Base-by-base conservation (phyloP, 64 coral and sea anemone species). In the Montipora capricornis region DNA sequence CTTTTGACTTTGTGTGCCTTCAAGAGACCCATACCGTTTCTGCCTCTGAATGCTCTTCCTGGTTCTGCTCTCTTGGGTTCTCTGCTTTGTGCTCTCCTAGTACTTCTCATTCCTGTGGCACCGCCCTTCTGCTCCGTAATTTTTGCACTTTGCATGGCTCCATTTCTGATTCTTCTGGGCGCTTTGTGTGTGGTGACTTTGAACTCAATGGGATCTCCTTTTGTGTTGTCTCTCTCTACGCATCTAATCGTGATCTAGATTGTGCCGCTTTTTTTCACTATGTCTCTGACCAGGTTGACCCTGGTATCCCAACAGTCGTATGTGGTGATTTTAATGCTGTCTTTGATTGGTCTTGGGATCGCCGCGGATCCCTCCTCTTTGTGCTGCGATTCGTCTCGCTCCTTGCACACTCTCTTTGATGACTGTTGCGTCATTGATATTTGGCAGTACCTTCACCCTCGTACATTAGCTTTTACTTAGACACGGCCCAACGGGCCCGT, bases 1-100 rank as follows among this genome's bases (percentile, higher is more conserved):
- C 16, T 5, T 12, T 47, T 20, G 82, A 91, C 20, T 73, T 92
- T 20, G 19, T 89, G 0, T 92, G 82, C 47, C 15, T 95, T 6
- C 94, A 95, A 49, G 90, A 95, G 24, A 89, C 90, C 6, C 94
- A 95, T 49, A 51, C 45, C 14, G 0, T 64, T 1, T 89, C 85
- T 13, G 80, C 90, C n/a, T 78, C 83, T 6, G 8, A n/a, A 19
- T 14, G 64, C 13, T 68, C 13, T 20, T 73, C 69, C 3, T 96
- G 87, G 91, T 20, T 96, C 8, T 87, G 76, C n/a, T 80, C 69
- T 16, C 26, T 44, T 4, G 3, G 19, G 2, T 79, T 86, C n/a
- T 9, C 6, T 2, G 61, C 22, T 75, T 62, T 78, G 6, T 17
- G 61, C 3, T 82, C 83, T 6, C 77, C 44, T 4, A 70, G 92